phyloP scores from a whole-genome alignment of 2,113 vertebrate species.

The Phylloscopus trochiloides region DNA sequence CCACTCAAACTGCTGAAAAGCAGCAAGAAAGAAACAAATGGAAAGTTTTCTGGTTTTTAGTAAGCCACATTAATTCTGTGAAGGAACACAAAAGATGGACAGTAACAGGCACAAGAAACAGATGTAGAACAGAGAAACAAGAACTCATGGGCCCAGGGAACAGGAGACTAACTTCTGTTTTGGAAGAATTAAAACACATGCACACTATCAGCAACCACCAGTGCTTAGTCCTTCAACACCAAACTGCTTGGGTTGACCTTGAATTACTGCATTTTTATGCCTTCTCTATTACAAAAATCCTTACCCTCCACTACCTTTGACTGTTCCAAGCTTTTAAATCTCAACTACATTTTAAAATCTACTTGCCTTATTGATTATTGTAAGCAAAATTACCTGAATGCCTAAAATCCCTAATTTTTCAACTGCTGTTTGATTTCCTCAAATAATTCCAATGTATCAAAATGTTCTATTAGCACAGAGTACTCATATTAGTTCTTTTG shows the following conservation, averaged over 20 bases:
- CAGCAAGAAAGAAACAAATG: background rate
- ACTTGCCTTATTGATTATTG: background rate
- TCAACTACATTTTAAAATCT: background rate
- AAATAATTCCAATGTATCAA: background rate
- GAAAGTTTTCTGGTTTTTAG: background rate
- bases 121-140: background rate
- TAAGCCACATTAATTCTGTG: background rate
- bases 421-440: background rate
- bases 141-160: background rate
- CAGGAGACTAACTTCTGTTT: background rate
- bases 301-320: background rate
- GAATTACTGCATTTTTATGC: background rate
- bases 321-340: background rate
- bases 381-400: background rate
- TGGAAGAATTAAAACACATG: background rate
- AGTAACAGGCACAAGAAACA: background rate
- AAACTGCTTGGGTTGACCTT: background rate
- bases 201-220: background rate
- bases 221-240: background rate
- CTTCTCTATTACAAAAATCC: background rate
- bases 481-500: background rate
- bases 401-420: background rate
- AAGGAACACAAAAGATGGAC: background rate
- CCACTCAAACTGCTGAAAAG: background rate
- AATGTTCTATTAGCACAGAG: background rate